Base-by-base conservation (phyloP, 2,797 vertebrate species). In the Malurus splendens region DNA sequence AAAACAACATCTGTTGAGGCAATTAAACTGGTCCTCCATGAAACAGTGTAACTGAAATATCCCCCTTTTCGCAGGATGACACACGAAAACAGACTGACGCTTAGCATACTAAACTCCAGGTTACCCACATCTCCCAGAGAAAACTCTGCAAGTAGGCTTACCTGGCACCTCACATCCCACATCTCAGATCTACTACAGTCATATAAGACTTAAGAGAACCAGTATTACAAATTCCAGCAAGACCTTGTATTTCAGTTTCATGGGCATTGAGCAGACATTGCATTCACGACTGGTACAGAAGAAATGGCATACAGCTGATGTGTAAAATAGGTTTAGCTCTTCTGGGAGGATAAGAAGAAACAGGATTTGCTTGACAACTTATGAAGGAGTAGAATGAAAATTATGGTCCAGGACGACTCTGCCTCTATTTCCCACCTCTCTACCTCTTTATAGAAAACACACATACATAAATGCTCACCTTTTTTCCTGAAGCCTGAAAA, bases 401-500 rank as follows among this genome's bases (percentile, higher is more conserved):
- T 4, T 0, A 47, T 79, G 27, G 6, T 68, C 39, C 0, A 0
- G 11, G 33, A 77, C 52, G n/a, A 74, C 16, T 30, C 28, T 64
- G 36, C 5, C 18, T 20, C 33, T 45, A 82, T 32, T 76, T 51
- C 14, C 3, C 9, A 13, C 2, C 36, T 24, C 8, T 74, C 14
- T 15, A 57, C 5, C 19, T 25, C 32, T 60, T 44, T 59, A 55
- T 74, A 90, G 42, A 80, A 86, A 92, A 59, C 19, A 66, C 2
- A 18, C 1, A 9, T 27, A 48, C 27, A 20, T 45, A 71, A 59
- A 82, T 74, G 15, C 98, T 93, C 96, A 99, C 99, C 98, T 99
- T 99, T 98, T 98, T 99, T 95, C 99, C 99, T 84, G 99, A 98
- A 95, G 98, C 98, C 95, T 99, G 98, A 97, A 99, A 99, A 95